These are phyloP conservation scores for Saccostrea glomerata DNA, from an alignment of 1,140 invertebrate species.

Conservation along the genomic window DNA sequence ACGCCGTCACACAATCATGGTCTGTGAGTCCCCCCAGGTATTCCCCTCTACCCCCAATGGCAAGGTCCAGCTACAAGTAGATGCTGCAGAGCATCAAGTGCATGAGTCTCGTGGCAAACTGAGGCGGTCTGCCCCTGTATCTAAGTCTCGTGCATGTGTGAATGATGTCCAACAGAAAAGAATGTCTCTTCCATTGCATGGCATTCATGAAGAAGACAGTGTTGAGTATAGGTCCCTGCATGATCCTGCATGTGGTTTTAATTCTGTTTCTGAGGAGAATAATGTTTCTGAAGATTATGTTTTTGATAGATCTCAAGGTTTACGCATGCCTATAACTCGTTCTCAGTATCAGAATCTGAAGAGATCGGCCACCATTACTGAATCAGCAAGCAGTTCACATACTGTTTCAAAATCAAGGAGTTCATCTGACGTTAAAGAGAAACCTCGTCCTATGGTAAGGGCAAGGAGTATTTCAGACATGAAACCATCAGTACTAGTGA, in stretches of 20 bases:
- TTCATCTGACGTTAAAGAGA: background rate
- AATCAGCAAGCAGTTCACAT: background rate
- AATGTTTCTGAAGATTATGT: conserved; percentile 38
- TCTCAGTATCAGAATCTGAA: conserved; percentile 6
- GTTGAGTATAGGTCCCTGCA: conserved; percentile 34
- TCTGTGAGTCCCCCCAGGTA: conserved; percentile 74
- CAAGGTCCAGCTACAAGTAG: conserved; percentile 48
- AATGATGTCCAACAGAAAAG: conserved; percentile 54
- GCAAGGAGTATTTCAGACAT: conserved; percentile 7
- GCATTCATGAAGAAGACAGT: conserved; percentile 37
- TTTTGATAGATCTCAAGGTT: conserved; percentile 43
- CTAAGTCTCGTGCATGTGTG: conserved; percentile 51
- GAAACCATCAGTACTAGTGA: conserved; percentile 26
- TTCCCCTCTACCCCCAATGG: conserved; percentile 50
- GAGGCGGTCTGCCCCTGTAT: conserved; percentile 42
- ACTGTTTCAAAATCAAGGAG: conserved; percentile 9
- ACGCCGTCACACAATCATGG: conserved; percentile 77
- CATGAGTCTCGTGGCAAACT: conserved; percentile 48
- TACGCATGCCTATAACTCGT: conserved; percentile 24
- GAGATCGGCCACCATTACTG: background rate
- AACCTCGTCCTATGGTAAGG: conserved; percentile 29
- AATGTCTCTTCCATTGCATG: conserved; percentile 56
- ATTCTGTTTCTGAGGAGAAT: conserved; percentile 39
- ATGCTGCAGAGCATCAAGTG: conserved; percentile 43
- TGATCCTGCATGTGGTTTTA: conserved; percentile 50